These are phyloP conservation scores for Ceratitis capitata DNA, from an alignment of 1,140 invertebrate genomes.

Conservation along the genomic window DNA sequence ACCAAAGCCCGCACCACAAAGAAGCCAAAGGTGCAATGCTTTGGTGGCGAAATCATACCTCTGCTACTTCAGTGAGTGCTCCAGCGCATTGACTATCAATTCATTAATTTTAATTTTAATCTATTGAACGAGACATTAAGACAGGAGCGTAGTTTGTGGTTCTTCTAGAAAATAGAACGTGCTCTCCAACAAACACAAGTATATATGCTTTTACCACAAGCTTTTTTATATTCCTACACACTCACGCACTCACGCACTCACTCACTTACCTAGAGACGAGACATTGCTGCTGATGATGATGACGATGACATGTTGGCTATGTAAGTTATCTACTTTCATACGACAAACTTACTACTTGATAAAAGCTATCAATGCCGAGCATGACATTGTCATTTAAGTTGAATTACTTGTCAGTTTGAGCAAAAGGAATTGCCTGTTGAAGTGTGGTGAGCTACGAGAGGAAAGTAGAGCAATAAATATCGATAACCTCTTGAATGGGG, in stretches of 20 bases:
- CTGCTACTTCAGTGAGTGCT: too few species aligned
- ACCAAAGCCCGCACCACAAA: neutral
- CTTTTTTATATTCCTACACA: neutral
- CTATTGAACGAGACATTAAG: constrained; percentile 24
- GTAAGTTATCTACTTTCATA: neutral
- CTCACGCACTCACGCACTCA: too few species aligned
- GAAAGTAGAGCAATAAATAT: neutral
- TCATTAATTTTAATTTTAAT: constrained; percentile 37
- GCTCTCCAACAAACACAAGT: neutral
- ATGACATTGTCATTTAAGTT: constrained; percentile 18
- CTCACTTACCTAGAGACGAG: neutral
- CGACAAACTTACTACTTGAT: constrained; percentile 3
- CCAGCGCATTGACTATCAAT: neutral
- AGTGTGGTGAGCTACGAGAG: neutral
- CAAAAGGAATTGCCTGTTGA: neutral
- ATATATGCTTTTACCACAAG: neutral
- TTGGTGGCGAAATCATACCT: too few species aligned
- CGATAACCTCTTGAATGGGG: neutral
- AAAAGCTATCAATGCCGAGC: constrained; percentile 16
- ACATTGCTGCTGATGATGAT: neutral
- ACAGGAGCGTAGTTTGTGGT: neutral
- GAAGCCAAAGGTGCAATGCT: neutral
- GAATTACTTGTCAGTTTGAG: constrained; percentile 12
- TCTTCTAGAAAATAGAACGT: neutral
- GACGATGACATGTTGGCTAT: neutral